Evolutionary conservation across 2,888 invertebrate genomes (phyloP), one percentile per base, ranked within the genome.

Genomic region (Venusia cambrica): DNA sequence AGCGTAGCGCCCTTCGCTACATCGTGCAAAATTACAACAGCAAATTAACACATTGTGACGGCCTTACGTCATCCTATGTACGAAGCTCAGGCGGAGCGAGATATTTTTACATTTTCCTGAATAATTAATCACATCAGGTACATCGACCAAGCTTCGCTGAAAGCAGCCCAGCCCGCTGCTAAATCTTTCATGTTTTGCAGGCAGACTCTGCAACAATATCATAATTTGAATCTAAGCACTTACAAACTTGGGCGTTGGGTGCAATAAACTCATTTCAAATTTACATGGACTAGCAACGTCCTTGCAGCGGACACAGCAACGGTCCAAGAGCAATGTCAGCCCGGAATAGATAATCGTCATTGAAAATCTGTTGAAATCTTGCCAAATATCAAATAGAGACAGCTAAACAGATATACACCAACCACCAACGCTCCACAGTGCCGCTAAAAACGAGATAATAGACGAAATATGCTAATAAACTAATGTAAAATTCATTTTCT

Each of bases 261-360:
- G 28, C 34, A 25, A 17, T 39, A 33, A 34, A 39, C 38, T 26
- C 30, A 22, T 30, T 22, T 11, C n/a, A 20, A 13, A 31, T 37
- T 20, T 17, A 26, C 19, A 35, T 32, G 31, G 31, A 17, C 28
- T 15, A 12, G 18, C 38, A 29, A 19, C 30, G 52, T 52, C 51
- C 54, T 51, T 49, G 45, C 15, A 29, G 26, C 29, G 17, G 20
- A 10, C 28, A 40, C 24, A 36, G 63, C 43, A 43, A 51, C 44
- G 52, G 38, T 55, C 46, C 73, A 80, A 76, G 77, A 75, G 69
- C 83, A 84, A 84, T 80, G 84, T 73, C 80, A 64, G 65, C 59
- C 75, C 59, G 61, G 70, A 83, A 81, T 85, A 84, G 79, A 71
- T 50, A 60, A 56, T 48, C 59, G 60, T 63, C 67, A 67, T 70